Conservation (phyloP, 2,888 invertebrate genomes). For the Macrosiphum euphorbiae region DNA sequence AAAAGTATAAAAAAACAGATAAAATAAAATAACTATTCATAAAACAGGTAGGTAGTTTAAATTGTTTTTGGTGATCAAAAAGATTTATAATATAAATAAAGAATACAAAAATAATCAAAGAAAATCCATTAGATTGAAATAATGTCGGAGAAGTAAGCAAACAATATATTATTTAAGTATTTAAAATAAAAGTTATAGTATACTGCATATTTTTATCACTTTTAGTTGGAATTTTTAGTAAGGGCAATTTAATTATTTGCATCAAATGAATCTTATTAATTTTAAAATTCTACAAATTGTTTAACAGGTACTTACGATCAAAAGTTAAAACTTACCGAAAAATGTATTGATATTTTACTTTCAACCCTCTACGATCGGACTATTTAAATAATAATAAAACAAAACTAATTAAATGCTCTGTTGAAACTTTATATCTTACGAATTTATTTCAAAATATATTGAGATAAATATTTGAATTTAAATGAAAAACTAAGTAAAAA, state of each 20-base stretch:
- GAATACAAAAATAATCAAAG: background rate
- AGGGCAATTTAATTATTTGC: background rate
- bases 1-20: background rate
- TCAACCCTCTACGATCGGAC: background rate
- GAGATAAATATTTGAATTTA: background rate
- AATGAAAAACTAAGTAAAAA: background rate
- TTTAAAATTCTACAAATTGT: background rate
- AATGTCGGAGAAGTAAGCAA: background rate
- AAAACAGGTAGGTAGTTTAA: background rate
- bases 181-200: background rate
- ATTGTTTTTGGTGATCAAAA: background rate
- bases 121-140: background rate
- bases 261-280: background rate
- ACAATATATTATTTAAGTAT: background rate
- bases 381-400: background rate
- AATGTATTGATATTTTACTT: background rate
- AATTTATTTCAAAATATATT: background rate
- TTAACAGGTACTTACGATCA: background rate
- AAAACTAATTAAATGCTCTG: background rate
- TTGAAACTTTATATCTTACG: background rate
- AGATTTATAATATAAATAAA: background rate
- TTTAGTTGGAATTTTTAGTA: background rate
- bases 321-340: background rate
- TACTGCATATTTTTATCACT: background rate
- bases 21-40: background rate